Base-by-base conservation (phyloP, 92 coral and sea anemone genomes). In the Epizoanthus illoricatus region DNA sequence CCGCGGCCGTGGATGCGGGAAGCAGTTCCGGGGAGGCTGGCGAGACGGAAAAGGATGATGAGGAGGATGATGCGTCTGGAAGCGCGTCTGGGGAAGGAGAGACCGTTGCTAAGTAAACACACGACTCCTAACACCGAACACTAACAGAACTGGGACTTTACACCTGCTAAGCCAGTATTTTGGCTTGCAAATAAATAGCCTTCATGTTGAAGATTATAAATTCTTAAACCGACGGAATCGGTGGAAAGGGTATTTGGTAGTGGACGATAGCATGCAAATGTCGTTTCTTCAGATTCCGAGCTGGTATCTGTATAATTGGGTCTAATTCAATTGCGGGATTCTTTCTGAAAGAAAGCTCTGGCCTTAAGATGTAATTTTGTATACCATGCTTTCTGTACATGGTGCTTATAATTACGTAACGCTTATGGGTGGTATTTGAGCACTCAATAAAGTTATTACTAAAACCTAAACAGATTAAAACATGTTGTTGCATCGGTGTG, bases 11-110 rank as follows among this genome's bases (percentile, higher is more conserved):
- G 43, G 82, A 78, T 9, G 56, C 57, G n/a, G 82, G 82, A n/a
- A 78, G 82, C 82, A 78, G 71, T 12, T 78, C 82, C 15, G 82
- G 82, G 2, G 82, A 78, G 28, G 82, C 72, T 20, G 82, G 82
- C 1, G 82, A 78, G 71, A 63, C 71, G 1, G 55, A 43, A 42
- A 78, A 78, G 72, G 82, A 78, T 20, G 52, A 39, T 58, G 82
- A 78, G 2, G 82, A 43, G 0, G 82, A 78, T 12, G 82, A 78
- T 11, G 61, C 71, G 5, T 78, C 82, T 54, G 82, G 82, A 63
- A 78, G 82, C 33, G 82, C 82, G 10, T 78, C 82, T 16, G 82
- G 82, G 49, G 82, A 78, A 24, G 42, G 70, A 7, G 82, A 78
- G 16, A 64, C 82, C 71, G 59, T 72, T 61, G 82, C 82, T 2